Percentiles rank a stretch among this genome's conserved stretches.
Conservation (phyloP, 2,888 invertebrate genomes). For the Tridacna gigas region DNA sequence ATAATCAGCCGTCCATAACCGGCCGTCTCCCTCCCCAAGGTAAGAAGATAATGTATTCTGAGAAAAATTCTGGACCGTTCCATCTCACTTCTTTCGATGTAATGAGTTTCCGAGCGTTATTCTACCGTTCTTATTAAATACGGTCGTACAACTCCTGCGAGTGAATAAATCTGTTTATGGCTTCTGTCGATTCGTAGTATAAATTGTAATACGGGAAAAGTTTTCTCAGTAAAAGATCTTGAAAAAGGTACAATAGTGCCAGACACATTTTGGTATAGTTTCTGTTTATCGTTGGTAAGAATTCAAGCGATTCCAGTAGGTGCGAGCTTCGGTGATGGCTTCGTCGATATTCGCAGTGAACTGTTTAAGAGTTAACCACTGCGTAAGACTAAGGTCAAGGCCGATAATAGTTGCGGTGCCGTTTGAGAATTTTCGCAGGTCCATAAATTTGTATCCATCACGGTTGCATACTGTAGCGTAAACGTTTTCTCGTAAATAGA, state of each 20-base stretch:
- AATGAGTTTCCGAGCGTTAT: neutral
- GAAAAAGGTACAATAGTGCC: no score
- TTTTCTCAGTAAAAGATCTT: no score
- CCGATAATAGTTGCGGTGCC: constrained; percentile 20
- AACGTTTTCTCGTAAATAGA: constrained; percentile 15
- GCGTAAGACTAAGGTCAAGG: constrained; percentile 16
- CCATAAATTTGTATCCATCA: constrained; percentile 27
- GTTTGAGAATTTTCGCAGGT: constrained; percentile 38
- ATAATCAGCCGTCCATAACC: neutral
- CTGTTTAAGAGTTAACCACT: constrained; percentile 35
- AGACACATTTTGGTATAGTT: no score
- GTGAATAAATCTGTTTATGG: no score
- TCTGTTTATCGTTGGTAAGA: neutral
- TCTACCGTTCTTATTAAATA: no score
- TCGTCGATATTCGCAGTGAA: constrained; percentile 2
- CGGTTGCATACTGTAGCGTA: constrained; percentile 33
- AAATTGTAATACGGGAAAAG: no score
- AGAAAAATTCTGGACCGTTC: constrained; percentile 1
- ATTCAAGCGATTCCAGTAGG: constrained; percentile 13
- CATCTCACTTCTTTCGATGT: neutral
- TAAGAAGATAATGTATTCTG: constrained; percentile 5
- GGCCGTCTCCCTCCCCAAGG: neutral
- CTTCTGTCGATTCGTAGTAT: no score
- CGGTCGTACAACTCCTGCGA: no score
- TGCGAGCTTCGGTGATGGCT: constrained; percentile 31